Percentiles rank a stretch among this genome's conserved stretches.
These are phyloP conservation scores for Leptinotarsa texana DNA, from an alignment of 1,140 invertebrate genomes.

Conservation along the genomic window DNA sequence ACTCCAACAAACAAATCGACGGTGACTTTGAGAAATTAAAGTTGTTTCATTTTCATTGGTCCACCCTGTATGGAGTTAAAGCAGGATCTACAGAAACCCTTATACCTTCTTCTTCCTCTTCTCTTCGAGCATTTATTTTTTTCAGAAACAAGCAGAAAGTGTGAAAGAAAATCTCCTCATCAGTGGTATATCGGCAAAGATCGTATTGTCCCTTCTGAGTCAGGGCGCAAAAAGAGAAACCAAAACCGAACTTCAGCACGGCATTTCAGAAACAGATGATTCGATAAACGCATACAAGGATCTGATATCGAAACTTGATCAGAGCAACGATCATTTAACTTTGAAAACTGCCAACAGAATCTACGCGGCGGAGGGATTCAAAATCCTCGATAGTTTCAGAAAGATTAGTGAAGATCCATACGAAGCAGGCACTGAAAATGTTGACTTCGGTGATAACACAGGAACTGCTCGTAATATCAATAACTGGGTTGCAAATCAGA, in stretches of 20 bases:
- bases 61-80: too few species aligned
- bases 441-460: slow-evolving; percentile 60
- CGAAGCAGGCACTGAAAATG: slow-evolving; percentile 57
- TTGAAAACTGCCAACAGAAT: slow-evolving; percentile 35
- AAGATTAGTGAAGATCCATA: slow-evolving; percentile 57
- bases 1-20: too few species aligned
- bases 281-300: slow-evolving; percentile 34
- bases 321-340: slow-evolving; percentile 14
- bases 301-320: slow-evolving; percentile 51
- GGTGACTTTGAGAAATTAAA: too few species aligned
- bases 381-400: slow-evolving; percentile 30
- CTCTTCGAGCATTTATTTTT: background rate
- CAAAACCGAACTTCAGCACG: slow-evolving; percentile 22
- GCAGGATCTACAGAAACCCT: too few species aligned
- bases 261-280: slow-evolving; percentile 8
- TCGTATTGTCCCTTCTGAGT: slow-evolving; percentile 31
- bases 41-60: too few species aligned
- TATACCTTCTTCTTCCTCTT: too few species aligned
- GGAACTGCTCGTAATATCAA: slow-evolving; percentile 64
- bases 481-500: slow-evolving; percentile 70
- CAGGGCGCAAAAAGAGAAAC: slow-evolving; percentile 34
- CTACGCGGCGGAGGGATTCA: slow-evolving; percentile 22
- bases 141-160: background rate
- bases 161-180: slow-evolving; percentile 27
- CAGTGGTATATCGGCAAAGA: slow-evolving; percentile 36